Evolutionary conservation across 2,888 invertebrate species (phyloP).

Genomic region (Folsomia candida): DNA sequence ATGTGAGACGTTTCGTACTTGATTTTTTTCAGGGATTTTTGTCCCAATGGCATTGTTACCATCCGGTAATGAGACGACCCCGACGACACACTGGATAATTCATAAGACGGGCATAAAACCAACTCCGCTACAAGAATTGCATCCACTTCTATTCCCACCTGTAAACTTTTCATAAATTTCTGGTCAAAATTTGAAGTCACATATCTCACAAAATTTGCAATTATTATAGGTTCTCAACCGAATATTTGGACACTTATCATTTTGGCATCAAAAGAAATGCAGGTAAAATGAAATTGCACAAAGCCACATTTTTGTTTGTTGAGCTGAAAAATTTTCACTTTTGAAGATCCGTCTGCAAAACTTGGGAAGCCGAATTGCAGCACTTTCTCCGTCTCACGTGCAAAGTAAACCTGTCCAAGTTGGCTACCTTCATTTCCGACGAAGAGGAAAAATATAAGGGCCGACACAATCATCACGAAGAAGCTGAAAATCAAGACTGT

Average conservation of each 20-base stretch:
- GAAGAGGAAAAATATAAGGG: background rate
- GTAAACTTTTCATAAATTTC: conserved; percentile 17
- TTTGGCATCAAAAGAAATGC: conserved; percentile 39
- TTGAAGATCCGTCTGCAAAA: conserved; percentile 34
- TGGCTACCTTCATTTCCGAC: conserved; percentile 14
- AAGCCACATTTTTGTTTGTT: no score
- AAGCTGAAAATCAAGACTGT: background rate
- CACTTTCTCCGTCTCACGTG: conserved; percentile 26
- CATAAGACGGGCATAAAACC: no score
- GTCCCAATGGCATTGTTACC: no score
- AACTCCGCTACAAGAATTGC: conserved; percentile 13
- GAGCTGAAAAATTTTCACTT: no score
- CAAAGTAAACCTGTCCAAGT: conserved; percentile 36
- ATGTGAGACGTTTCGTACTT: no score
- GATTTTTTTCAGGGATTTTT: no score
- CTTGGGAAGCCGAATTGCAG: conserved; percentile 30
- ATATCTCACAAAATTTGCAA: background rate
- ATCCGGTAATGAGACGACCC: no score
- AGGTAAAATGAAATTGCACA: no score
- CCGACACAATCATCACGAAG: no score
- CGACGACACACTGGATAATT: no score
- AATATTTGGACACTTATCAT: conserved; percentile 34
- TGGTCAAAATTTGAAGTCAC: background rate
- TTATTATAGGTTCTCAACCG: conserved; percentile 28
- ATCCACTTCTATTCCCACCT: conserved; percentile 34